Percentiles rank a stretch among this genome's conserved stretches.
Conservation (phyloP, 1,140 invertebrate species). For the Subanguina moxae region DNA sequence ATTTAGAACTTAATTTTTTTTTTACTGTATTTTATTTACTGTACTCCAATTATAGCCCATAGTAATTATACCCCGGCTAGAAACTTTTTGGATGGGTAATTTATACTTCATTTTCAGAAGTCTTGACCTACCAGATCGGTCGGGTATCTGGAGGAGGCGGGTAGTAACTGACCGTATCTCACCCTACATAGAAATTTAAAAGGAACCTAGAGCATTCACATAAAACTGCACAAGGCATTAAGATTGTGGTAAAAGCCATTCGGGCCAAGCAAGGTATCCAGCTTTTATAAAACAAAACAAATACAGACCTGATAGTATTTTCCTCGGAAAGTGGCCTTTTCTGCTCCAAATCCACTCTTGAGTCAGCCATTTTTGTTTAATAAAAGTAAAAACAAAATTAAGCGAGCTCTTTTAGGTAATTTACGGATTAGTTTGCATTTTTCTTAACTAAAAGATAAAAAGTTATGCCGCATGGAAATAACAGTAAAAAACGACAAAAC, state of each 20-base stretch:
- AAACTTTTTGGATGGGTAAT: too few species aligned
- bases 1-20: too few species aligned
- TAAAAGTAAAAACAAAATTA: neutral
- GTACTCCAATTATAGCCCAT: too few species aligned
- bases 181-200: too few species aligned
- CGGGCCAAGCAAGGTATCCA: neutral
- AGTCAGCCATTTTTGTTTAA: neutral
- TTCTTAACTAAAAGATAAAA: neutral
- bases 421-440: too few species aligned
- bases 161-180: too few species aligned
- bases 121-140: too few species aligned
- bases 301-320: slow-evolving; percentile 19
- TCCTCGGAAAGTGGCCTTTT: slow-evolving; percentile 27
- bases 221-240: neutral
- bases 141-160: too few species aligned
- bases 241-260: neutral
- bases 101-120: too few species aligned
- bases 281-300: slow-evolving; percentile 13
- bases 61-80: too few species aligned
- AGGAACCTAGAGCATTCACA: neutral
- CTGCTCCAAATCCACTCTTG: slow-evolving; percentile 18
- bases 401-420: neutral
- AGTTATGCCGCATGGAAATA: neutral
- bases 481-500: neutral
- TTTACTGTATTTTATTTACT: too few species aligned